Percentiles rank a stretch among this genome's conserved stretches.
Evolutionary conservation across 2,113 vertebrate genomes (phyloP).

Genomic region (Cisticola juncidis): DNA sequence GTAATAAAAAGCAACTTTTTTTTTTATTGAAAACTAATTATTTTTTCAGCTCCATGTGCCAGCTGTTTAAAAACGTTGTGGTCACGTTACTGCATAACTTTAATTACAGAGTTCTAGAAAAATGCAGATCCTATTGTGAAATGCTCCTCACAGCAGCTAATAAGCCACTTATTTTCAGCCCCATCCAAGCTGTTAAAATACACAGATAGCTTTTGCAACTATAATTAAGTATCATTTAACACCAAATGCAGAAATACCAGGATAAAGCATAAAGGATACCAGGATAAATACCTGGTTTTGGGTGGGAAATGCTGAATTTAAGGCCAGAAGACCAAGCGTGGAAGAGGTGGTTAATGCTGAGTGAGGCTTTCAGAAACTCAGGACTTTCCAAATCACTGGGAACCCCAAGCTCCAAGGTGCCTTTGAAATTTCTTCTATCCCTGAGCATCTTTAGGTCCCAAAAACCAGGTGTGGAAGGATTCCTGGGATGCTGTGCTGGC

Average conservation of each 20-base stretch:
- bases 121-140: conserved; percentile 63
- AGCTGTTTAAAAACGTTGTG: conserved; percentile 74
- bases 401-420: neutral
- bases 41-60: conserved; percentile 73
- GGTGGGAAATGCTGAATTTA: neutral
- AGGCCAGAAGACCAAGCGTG: neutral
- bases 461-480: neutral
- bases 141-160: conserved; percentile 41
- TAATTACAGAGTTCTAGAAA: conserved; percentile 66
- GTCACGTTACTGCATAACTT: conserved; percentile 70
- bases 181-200: conserved; percentile 31
- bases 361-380: neutral
- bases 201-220: neutral
- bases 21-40: conserved; percentile 80
- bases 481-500: neutral
- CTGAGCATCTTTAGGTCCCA: neutral
- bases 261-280: neutral
- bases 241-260: neutral
- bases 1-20: conserved; percentile 79
- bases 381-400: neutral
- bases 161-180: conserved; percentile 15
- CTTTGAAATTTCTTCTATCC: neutral
- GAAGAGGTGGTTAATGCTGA: neutral
- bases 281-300: neutral
- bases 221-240: conserved; percentile 30